Evolutionary conservation across 1,140 invertebrate genomes (phyloP).

Genomic region (Bombus cullumanus): DNA sequence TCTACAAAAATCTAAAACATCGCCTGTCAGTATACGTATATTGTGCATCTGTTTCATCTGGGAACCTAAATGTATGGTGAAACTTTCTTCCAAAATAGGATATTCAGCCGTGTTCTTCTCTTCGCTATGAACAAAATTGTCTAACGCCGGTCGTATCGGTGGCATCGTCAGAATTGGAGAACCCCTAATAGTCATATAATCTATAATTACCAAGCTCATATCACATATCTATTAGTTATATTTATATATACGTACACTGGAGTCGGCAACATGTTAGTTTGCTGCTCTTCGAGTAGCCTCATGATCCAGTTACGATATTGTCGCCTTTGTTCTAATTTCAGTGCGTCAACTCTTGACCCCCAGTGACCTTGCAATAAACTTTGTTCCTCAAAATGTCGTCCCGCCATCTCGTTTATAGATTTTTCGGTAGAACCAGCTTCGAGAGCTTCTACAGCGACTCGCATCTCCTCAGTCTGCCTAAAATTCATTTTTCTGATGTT

Average conservation of each 20-base stretch:
- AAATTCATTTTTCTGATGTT: conserved; percentile 47
- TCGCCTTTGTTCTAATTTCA: conserved; percentile 88
- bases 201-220: conserved; percentile 4
- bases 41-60: conserved; percentile 99
- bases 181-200: conserved; percentile 65
- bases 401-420: conserved; percentile 90
- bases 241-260: conserved; percentile 81
- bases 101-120: conserved; percentile 75
- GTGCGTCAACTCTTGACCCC: conserved; percentile 89
- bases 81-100: conserved; percentile 92
- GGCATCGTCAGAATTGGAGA: conserved; percentile 78
- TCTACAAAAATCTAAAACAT: conserved; percentile 93
- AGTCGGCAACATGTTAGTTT: conserved; percentile 83
- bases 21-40: conserved; percentile 93
- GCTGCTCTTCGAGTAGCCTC: conserved; percentile 88
- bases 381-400: conserved; percentile 90
- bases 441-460: conserved; percentile 87
- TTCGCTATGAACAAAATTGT: conserved; percentile 70
- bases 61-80: conserved; percentile 98
- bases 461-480: conserved; percentile 91
- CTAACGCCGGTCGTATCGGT: conserved; percentile 66
- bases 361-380: conserved; percentile 90
- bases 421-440: conserved; percentile 87
- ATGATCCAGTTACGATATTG: conserved; percentile 93
- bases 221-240: background rate